Conservation (phyloP, 2,888 invertebrate species). For the Dasypogon diadema region DNA sequence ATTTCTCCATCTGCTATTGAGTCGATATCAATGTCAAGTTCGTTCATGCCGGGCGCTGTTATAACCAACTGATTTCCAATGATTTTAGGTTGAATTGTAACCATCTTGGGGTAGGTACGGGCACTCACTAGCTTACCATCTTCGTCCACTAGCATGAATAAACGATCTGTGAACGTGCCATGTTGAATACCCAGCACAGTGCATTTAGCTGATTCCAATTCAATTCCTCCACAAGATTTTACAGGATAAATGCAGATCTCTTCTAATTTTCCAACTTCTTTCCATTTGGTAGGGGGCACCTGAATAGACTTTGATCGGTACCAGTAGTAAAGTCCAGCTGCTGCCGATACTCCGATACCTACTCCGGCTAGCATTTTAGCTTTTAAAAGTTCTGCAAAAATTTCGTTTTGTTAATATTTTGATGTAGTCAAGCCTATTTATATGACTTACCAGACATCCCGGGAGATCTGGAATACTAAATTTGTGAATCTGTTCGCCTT, state of each 20-base stretch:
- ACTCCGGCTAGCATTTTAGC: slow-evolving; percentile 27
- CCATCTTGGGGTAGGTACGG: slow-evolving; percentile 49
- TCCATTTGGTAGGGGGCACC: slow-evolving; percentile 46
- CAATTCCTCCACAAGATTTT: slow-evolving; percentile 47
- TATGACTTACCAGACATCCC: slow-evolving; percentile 6
- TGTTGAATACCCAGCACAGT: slow-evolving; percentile 22
- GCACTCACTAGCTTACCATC: slow-evolving; percentile 32
- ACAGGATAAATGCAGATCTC: slow-evolving; percentile 44
- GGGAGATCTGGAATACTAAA: too few species aligned
- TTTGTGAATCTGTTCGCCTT: too few species aligned
- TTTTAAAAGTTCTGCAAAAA: neutral
- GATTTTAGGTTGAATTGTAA: slow-evolving; percentile 42
- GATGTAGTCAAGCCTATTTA: too few species aligned
- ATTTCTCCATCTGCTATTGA: slow-evolving; percentile 26
- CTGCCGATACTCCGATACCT: slow-evolving; percentile 16
- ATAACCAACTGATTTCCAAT: slow-evolving; percentile 71
- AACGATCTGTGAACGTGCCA: slow-evolving; percentile 38
- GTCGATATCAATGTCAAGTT: slow-evolving; percentile 70
- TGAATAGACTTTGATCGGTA: slow-evolving; percentile 27
- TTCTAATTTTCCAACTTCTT: slow-evolving; percentile 42
- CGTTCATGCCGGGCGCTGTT: slow-evolving; percentile 72
- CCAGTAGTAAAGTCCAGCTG: slow-evolving; percentile 32
- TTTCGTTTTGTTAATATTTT: too few species aligned
- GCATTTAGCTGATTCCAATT: slow-evolving; percentile 38
- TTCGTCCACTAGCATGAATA: slow-evolving; percentile 51